These are phyloP conservation scores for Emydoidea blandingii DNA, from an alignment of 2,797 vertebrate species.

Conservation along the genomic window DNA sequence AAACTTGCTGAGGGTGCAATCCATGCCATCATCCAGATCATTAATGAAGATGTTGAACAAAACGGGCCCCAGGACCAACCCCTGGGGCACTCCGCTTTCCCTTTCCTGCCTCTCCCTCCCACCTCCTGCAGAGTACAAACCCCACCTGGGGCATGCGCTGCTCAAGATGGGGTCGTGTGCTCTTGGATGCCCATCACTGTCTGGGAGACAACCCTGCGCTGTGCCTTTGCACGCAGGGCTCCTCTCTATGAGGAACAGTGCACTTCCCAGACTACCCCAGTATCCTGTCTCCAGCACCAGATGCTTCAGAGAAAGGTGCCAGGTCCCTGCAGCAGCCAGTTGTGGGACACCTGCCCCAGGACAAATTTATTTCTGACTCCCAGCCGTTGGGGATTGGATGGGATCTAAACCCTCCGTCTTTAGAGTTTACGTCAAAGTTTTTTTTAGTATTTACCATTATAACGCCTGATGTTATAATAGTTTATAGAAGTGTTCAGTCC, in stretches of 20 bases:
- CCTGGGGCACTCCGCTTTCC: neutral
- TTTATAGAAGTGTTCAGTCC: neutral
- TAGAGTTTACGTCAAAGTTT: neutral
- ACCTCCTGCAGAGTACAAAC: neutral
- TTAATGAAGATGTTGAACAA: no score
- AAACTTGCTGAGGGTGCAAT: no score
- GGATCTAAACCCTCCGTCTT: neutral
- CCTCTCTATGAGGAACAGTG: neutral
- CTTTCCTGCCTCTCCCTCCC: neutral
- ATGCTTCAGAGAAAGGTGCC: neutral
- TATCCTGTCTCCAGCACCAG: neutral
- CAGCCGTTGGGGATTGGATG: neutral
- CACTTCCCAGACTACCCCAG: neutral
- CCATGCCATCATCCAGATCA: no score
- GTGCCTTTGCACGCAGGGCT: neutral
- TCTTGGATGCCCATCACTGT: neutral
- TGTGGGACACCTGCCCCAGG: neutral
- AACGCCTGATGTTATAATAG: neutral
- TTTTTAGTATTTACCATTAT: neutral
- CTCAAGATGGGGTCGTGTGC: neutral
- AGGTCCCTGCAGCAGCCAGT: neutral
- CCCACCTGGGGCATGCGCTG: neutral
- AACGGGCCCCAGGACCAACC: no score
- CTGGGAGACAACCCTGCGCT: neutral
- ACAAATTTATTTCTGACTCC: fast-evolving